Evolutionary conservation across 2,888 invertebrate species (phyloP), one percentile per base, ranked within the genome.

Genomic region (Amblyjoppa fuscipennis): DNA sequence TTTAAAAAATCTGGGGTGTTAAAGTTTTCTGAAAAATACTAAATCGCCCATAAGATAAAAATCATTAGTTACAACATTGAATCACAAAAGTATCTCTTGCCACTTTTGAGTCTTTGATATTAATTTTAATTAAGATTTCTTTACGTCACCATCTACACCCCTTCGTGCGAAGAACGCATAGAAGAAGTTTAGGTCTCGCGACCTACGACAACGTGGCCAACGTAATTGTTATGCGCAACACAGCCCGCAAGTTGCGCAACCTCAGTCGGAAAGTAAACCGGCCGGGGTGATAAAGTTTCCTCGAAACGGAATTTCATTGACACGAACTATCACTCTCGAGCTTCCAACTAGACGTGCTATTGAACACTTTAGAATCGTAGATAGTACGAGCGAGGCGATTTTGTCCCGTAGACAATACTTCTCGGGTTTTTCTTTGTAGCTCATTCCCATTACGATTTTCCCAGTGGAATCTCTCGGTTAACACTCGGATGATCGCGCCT

Each of bases 391-490:
- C 31, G 16, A 64, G n/a, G 13, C 5, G n/a, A 41, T 31, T 25
- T 59, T 74, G 41, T 81, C 49, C 68, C 59, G 11, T 49, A 49
- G 28, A 68, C 69, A 81, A 75, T 75, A 74, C 49, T 34, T 41
- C 16, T 68, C 64, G 49, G 38, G 53, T 77, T 38, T 71, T 73
- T 78, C 31, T 80, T 66, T 77, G 66, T 66, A 69, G 16, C 34
- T 69, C 49, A 51, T 80, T 59, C 31, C 68, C 69, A 61, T 75
- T 51, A 69, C 20, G 49, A 75, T 81, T 45, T 75, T 78, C 75
- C 61, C 75, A 49, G 68, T 75, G 69, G 74, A 75, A 75, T 75
- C 59, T 81, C 69, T 80, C 34, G 64, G 51, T 28, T 73, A 69
- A 74, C 49, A 59, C 59, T 59, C 38, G 80, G 45, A 68, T 49